Evolutionary conservation across 2,888 invertebrate species (phyloP).

Genomic region (Cryptophagus acutangulus): DNA sequence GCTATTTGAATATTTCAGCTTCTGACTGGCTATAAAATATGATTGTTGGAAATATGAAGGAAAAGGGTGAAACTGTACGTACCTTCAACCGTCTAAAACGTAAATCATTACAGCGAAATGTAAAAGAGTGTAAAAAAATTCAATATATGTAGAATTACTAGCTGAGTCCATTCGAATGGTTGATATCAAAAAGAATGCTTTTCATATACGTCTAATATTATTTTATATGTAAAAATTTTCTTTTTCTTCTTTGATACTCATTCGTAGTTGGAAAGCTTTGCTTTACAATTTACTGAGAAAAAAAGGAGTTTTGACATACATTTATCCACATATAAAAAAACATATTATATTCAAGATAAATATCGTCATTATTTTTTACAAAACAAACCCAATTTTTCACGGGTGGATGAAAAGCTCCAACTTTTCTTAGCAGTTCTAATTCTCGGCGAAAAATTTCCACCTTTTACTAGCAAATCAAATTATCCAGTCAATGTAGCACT

Average conservation of each 20-base stretch:
- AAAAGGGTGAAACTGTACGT: too few relatives aligned
- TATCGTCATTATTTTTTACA: constrained; percentile 6
- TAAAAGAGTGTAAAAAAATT: constrained; percentile 5
- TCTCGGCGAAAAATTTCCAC: constrained; percentile 21
- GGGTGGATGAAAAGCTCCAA: constrained; percentile 14
- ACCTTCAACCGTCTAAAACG: too few relatives aligned
- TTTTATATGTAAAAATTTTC: constrained; percentile 20
- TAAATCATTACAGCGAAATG: too few relatives aligned
- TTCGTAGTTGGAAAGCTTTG: constrained; percentile 12
- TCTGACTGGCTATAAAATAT: too few relatives aligned
- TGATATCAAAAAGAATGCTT: constrained; percentile 20
- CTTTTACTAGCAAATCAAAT: constrained; percentile 23
- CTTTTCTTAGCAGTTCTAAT: constrained; percentile 15
- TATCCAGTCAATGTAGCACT: constrained; percentile 23
- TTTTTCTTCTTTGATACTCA: constrained; percentile 15
- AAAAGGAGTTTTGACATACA: neutral
- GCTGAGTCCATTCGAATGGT: constrained; percentile 10
- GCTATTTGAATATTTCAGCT: too few relatives aligned
- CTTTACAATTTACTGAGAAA: constrained; percentile 12
- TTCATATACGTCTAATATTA: constrained; percentile 17
- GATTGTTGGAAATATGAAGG: too few relatives aligned
- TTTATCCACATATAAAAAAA: neutral
- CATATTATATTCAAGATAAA: too few relatives aligned
- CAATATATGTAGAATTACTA: constrained; percentile 7
- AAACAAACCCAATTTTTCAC: constrained; percentile 17